Percentiles rank a stretch among this genome's conserved stretches.
phyloP scores from a whole-genome alignment of 2,888 invertebrate species.

The Heliconius aoede region DNA sequence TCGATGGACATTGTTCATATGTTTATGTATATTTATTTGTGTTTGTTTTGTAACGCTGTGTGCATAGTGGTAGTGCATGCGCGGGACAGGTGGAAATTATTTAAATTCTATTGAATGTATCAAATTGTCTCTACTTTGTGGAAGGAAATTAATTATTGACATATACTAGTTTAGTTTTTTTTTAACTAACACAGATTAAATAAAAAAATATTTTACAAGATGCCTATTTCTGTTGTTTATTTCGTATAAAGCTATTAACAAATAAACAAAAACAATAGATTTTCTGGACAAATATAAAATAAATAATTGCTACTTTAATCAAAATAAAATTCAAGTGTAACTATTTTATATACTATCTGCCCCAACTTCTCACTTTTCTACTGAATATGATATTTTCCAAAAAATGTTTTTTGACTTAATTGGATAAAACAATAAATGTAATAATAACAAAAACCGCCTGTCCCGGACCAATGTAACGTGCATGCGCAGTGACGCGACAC shows the following conservation, averaged over 20 bases:
- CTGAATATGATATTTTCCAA: not conserved
- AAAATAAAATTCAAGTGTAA: no score
- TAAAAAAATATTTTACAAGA: not conserved
- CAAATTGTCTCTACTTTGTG: not conserved
- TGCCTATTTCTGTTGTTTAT: no score
- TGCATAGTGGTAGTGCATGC: slow-evolving; percentile 72
- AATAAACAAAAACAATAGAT: no score
- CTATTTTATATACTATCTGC: not conserved
- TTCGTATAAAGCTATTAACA: no score
- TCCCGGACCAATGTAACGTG: slow-evolving; percentile 54
- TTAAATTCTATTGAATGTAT: not conserved
- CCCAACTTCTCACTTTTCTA: not conserved
- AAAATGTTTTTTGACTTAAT: not conserved
- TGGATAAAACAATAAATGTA: not conserved
- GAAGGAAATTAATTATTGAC: not conserved
- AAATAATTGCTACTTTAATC: no score
- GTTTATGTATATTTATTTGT: slow-evolving; percentile 36
- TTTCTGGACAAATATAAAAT: no score
- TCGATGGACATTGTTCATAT: slow-evolving; percentile 26
- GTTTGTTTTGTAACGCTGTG: slow-evolving; percentile 72
- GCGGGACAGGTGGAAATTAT: slow-evolving; percentile 45
- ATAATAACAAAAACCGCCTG: slow-evolving; percentile 45
- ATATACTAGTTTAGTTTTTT: no score
- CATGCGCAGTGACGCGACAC: slow-evolving; percentile 81
- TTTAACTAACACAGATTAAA: not conserved